Evolutionary conservation across 2,888 invertebrate species (phyloP).

Genomic region (Limnephilus auricula): DNA sequence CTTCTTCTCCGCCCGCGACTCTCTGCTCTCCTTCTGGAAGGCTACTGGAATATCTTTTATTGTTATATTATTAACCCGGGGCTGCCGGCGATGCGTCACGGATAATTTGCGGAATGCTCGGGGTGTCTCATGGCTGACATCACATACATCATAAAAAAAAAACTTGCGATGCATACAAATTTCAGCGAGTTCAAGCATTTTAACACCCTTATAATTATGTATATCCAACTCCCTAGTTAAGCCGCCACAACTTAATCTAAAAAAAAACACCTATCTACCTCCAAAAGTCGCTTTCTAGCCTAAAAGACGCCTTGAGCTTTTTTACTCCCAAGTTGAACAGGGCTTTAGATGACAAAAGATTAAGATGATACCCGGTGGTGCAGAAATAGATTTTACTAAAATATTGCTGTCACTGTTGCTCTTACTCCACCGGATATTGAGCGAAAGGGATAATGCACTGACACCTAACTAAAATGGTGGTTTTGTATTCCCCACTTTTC

Average conservation of each 20-base stretch:
- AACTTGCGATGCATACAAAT: neutral
- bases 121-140: neutral
- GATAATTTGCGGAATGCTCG: conserved; percentile 9
- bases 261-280: neutral
- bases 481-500: too few relatives aligned
- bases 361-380: too few relatives aligned
- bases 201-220: neutral
- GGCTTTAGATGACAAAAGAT: conserved; percentile 7
- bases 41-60: conserved; percentile 33
- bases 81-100: conserved; percentile 34
- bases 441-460: too few relatives aligned
- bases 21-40: neutral
- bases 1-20: neutral
- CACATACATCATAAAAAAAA: neutral
- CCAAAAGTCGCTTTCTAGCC: neutral
- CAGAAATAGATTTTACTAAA: too few relatives aligned
- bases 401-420: too few relatives aligned
- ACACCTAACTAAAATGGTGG: too few relatives aligned
- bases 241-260: neutral
- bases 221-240: neutral
- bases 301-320: neutral
- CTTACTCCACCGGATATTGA: too few relatives aligned
- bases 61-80: neutral
- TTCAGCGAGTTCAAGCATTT: neutral
- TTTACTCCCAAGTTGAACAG: neutral